Evolutionary conservation across 2,888 invertebrate species (phyloP).

Genomic region (Zelleria hepariella): DNA sequence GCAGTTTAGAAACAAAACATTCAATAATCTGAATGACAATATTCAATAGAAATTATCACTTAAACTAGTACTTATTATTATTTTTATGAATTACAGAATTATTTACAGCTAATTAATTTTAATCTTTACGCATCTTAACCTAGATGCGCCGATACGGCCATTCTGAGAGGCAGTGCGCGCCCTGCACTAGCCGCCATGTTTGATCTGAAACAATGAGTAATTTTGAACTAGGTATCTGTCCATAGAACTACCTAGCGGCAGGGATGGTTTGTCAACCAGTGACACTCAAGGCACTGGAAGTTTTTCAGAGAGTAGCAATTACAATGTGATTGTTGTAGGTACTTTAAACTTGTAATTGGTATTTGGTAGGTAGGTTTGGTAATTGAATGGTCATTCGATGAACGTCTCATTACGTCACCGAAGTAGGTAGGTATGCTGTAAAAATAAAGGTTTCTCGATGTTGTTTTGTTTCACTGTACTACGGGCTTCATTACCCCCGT

Average conservation of each 20-base stretch:
- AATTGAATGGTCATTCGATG: not conserved
- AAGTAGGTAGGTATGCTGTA: not conserved
- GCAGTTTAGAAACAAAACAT: too few species aligned
- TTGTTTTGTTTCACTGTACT: too few species aligned
- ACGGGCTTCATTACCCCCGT: too few species aligned
- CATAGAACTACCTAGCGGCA: not conserved
- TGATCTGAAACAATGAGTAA: not conserved
- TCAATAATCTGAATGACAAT: too few species aligned
- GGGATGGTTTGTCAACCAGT: not conserved
- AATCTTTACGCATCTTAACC: too few species aligned
- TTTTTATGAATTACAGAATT: too few species aligned
- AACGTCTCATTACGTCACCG: not conserved
- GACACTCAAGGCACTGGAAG: not conserved
- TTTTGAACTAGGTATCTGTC: slow-evolving; percentile 7
- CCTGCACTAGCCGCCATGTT: slow-evolving; percentile 11
- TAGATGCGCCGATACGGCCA: slow-evolving; percentile 16
- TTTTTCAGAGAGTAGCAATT: not conserved
- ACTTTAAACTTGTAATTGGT: not conserved
- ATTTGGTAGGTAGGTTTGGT: not conserved
- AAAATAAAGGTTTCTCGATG: not conserved
- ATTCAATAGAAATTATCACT: too few species aligned
- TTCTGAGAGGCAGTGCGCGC: slow-evolving; percentile 18
- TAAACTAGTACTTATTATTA: too few species aligned
- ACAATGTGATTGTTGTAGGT: not conserved
- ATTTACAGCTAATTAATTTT: too few species aligned